Percentiles rank a stretch among this genome's conserved stretches.
Evolutionary conservation across 2,797 vertebrate genomes (phyloP).

Genomic region (Meda fulgida): DNA sequence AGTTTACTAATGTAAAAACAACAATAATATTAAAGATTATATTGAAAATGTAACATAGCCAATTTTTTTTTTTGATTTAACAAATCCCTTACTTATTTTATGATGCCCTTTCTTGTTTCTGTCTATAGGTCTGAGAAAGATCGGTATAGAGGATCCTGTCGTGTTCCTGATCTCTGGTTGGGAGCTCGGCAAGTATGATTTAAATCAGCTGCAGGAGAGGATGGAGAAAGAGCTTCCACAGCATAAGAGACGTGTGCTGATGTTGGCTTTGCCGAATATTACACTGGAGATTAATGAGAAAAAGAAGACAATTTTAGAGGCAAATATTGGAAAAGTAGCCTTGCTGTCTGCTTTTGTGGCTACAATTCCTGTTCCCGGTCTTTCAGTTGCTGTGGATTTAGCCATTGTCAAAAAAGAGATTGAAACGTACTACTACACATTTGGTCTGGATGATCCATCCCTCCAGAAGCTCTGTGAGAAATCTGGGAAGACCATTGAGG

Average conservation of each 20-base stretch:
- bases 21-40: not conserved
- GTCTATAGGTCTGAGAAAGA: slow-evolving; percentile 42
- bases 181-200: slow-evolving; percentile 67
- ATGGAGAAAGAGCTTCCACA: slow-evolving; percentile 74
- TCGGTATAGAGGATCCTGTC: slow-evolving; percentile 54
- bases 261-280: slow-evolving; percentile 64
- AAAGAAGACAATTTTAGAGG: slow-evolving; percentile 56
- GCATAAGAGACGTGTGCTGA: slow-evolving; percentile 70
- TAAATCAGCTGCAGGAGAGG: slow-evolving; percentile 69
- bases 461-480: slow-evolving; percentile 70
- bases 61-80: not conserved
- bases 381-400: slow-evolving; percentile 48
- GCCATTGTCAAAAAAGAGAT: slow-evolving; percentile 64
- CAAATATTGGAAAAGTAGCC: slow-evolving; percentile 50
- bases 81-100: not conserved
- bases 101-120: not conserved
- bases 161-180: slow-evolving; percentile 76
- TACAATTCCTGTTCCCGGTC: slow-evolving; percentile 63
- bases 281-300: slow-evolving; percentile 52
- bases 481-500: slow-evolving; percentile 67
- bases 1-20: not conserved
- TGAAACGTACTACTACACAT: slow-evolving; percentile 69
- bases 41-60: not conserved
- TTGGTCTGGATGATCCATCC: slow-evolving; percentile 73
- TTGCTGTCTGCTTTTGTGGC: slow-evolving; percentile 46